phyloP scores from a whole-genome alignment of 2,888 invertebrate species.

The Aleiodes testaceus region DNA sequence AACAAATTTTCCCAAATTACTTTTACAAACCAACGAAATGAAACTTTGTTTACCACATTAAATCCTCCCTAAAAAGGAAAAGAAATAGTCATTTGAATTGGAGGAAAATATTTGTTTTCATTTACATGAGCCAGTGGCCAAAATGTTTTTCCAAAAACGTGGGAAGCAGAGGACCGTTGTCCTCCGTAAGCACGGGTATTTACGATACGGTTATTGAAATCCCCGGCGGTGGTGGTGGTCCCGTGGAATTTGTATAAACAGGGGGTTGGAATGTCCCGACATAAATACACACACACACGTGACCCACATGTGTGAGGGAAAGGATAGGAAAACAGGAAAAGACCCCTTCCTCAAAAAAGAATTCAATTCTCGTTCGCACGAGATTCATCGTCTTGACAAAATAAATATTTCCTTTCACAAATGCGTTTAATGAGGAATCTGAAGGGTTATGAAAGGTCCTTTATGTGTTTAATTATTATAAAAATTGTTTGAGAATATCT shows the following conservation, averaged over 20 bases:
- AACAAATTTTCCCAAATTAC: background rate
- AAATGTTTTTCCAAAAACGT: constrained; percentile 52
- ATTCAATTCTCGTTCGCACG: too few species aligned
- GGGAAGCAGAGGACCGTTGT: constrained; percentile 34
- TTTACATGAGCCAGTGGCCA: constrained; percentile 69
- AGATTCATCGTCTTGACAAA: too few species aligned
- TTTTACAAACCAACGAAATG: too few species aligned
- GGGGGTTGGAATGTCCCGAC: background rate
- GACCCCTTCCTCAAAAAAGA: constrained; percentile 8
- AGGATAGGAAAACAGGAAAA: background rate
- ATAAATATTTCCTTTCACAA: constrained; percentile 37
- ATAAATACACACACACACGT: constrained; percentile 2
- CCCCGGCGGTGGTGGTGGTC: constrained; percentile 54
- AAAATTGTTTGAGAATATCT: too few species aligned
- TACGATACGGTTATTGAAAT: constrained; percentile 69
- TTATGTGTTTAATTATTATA: too few species aligned
- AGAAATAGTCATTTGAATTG: background rate
- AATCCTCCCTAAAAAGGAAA: background rate
- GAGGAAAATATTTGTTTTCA: constrained; percentile 67
- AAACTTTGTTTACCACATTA: too few species aligned
- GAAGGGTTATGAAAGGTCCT: too few species aligned
- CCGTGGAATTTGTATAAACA: constrained; percentile 50
- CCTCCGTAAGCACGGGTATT: constrained; percentile 59
- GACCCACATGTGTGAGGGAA: constrained; percentile 17
- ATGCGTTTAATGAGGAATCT: too few species aligned